Base-by-base conservation (phyloP, 2,113 vertebrate species). In the Oncorhynchus tshawytscha region DNA sequence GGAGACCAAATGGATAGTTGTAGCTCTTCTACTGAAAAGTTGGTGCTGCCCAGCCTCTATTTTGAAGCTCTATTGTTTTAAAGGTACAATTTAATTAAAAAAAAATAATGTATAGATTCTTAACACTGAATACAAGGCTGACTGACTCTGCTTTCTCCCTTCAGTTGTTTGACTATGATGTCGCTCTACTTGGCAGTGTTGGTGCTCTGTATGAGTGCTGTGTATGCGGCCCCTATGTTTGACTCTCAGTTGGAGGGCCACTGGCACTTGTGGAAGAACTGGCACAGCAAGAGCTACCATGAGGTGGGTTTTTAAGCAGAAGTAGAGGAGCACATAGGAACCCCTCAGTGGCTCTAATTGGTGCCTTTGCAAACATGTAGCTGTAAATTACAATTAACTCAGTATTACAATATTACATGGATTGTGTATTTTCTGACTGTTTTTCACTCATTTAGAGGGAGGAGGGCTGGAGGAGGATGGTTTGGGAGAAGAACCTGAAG, bases 401-500 rank as follows among this genome's bases (percentile, higher is more conserved):
- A 2, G 34, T 60, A 15, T 39, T 22, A 15, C 31, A 62, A 24
- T 59, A 45, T 9, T 31, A 9, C 22, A 57, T 60, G 13, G 16
- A 27, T 54, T 66, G 12, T 16, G 15, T 27, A n/a, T 39, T 45
- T 64, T 7, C 27, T 72, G 18, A 70, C 12, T 3, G 34, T 81
- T 9, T 16, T 12, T 3, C 12, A 51, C 79, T 15, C 12, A 3
- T 67, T 22, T 78, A 99, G 95, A 94, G 88, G 22, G 95, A 98
- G 87, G 96, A 97, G 83, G 83, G 91, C 67, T 99, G 97, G 97
- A 95, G 97, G 80, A 93, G 97, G 78, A 85, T 95, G 79, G 87
- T 98, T 2, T 99, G 97, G 97, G 97, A 99, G 89, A 98, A 99
- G 81, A 99, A 99, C 73, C 71, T 97, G 91, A 94, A 82, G 76